These are phyloP conservation scores for Hesperophylax magnus DNA, from an alignment of 1,140 invertebrate genomes.

Conservation along the genomic window DNA sequence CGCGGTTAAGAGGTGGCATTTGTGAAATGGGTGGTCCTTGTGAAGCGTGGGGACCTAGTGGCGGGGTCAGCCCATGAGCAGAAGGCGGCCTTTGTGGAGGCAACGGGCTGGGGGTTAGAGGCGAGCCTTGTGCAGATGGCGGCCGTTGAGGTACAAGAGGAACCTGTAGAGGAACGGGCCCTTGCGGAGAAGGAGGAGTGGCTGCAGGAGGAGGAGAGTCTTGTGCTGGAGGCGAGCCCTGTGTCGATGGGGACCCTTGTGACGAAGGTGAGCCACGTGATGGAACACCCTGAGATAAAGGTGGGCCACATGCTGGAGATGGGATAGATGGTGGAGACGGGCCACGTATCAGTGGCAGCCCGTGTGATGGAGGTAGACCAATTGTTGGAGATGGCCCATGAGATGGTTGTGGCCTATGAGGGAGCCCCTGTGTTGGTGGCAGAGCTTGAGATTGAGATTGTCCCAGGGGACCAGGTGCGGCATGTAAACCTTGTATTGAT, in stretches of 20 bases:
- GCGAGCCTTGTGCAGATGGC: conserved; percentile 1
- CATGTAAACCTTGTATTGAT: not conserved
- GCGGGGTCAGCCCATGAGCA: not conserved
- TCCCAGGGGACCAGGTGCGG: not conserved
- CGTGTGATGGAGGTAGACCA: not conserved
- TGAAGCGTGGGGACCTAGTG: not conserved
- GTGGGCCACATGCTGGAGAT: not conserved
- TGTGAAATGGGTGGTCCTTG: not conserved
- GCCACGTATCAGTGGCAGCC: not conserved
- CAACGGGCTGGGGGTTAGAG: not conserved
- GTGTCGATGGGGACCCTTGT: not conserved
- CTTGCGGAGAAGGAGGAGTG: not conserved
- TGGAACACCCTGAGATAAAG: not conserved
- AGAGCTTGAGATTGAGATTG: not conserved
- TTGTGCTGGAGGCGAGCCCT: not conserved
- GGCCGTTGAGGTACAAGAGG: not conserved
- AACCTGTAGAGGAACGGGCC: conserved; percentile 1
- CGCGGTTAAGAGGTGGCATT: not conserved
- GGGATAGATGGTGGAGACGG: not conserved
- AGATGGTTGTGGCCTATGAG: not conserved
- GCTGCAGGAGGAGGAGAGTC: conserved; percentile 4
- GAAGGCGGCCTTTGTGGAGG: conserved; percentile 31
- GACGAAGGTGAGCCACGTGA: not conserved
- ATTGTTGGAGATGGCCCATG: conserved; percentile 11
- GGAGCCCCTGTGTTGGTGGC: not conserved